These are phyloP conservation scores for Drosophila mauritiana DNA, from an alignment of 1,140 invertebrate species.

Conservation along the genomic window DNA sequence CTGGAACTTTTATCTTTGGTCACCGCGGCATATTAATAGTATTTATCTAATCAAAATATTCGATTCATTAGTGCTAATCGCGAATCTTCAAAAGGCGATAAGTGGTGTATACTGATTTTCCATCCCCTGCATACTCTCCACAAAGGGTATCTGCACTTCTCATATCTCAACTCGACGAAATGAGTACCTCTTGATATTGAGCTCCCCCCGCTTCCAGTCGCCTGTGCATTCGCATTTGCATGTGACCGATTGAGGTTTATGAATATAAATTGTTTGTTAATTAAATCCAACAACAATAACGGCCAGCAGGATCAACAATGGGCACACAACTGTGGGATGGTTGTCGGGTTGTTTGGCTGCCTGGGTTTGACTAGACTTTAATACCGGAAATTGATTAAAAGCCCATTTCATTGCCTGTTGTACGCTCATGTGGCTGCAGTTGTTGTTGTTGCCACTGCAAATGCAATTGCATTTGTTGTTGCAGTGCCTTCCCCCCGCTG, in stretches of 20 bases:
- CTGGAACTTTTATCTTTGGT: no score
- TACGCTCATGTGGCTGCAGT: constrained; percentile 32
- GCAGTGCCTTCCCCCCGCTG: constrained; percentile 42
- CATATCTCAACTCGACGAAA: background rate
- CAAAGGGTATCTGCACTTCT: constrained; percentile 4
- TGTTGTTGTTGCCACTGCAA: constrained; percentile 17
- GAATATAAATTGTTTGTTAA: constrained; percentile 84
- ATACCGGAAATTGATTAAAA: constrained; percentile 83
- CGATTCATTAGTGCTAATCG: no score
- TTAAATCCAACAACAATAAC: constrained; percentile 74
- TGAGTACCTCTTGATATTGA: constrained; percentile 28
- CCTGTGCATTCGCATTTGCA: constrained; percentile 78
- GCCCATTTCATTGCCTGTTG: constrained; percentile 70
- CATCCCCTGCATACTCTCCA: background rate
- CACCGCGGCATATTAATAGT: no score
- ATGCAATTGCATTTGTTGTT: constrained; percentile 19
- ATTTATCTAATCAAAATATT: no score
- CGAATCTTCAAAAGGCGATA: no score
- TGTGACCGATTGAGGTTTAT: constrained; percentile 82
- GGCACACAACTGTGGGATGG: constrained; percentile 43
- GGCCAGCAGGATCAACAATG: constrained; percentile 36
- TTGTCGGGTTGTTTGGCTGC: constrained; percentile 19
- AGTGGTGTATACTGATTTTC: background rate
- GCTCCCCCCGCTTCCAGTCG: constrained; percentile 28
- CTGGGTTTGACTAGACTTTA: constrained; percentile 66